Base-by-base conservation (phyloP, 2,888 invertebrate species). In the Drosophila nr. medialis region DNA sequence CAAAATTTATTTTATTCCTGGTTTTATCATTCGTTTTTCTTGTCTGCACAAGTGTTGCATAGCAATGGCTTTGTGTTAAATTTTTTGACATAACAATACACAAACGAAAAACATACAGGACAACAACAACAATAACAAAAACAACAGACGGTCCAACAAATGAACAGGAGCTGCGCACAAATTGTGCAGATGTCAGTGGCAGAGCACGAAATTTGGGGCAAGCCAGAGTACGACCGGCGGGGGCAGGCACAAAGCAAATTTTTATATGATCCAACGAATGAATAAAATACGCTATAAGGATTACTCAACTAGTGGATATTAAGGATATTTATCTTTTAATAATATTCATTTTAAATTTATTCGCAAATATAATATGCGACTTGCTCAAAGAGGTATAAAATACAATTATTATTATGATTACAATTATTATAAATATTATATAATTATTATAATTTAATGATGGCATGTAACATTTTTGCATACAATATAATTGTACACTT, bases 31-130 rank as follows among this genome's bases (percentile, higher is more conserved):
- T 75, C 64, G 50, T 63, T 67, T 60, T 64, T 72, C 76, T 77
- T 76, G 72, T 76, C 72, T 76, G 70, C 68, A 83, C 89, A 90
- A 86, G 83, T 88, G 86, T 90, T 86, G 86, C 86, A 90, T 88
- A 73, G 81, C 86, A 88, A 90, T 83, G 79, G 81, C 76, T 76
- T 81, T 81, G 80, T 80, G 69, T 81, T 75, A 64, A 74, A 77
- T 70, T 77, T 80, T 79, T 81, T 74, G 81, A 74, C 74, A 80
- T 51, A 71, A 66, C 77, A 65, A 60, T 86, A 72, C 56, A 72
- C 69, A 71, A 65, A 70, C 53, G 68, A 27, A 32, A 54, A 38
- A 36, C 48, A 49, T n/a, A 34, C 4, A 38, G 38, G 53, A 56
- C 11, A 53, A 59, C 36, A 40, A 24, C 56, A 50, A 60, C 53